Evolutionary conservation across 2,888 invertebrate genomes (phyloP), one percentile per base, ranked within the genome.

Genomic region (Melitaea athalia): DNA sequence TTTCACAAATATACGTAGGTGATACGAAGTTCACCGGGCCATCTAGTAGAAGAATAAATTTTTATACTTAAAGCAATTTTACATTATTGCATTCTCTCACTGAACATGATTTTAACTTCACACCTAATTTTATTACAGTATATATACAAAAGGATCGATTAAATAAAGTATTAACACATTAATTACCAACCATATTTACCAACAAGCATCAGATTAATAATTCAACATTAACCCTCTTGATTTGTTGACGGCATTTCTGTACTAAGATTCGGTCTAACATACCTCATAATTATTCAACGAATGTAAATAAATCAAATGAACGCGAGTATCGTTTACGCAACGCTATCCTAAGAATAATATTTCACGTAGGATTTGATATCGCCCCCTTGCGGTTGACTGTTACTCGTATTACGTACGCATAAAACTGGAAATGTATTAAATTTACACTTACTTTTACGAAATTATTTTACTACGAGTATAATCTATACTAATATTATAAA

Each of bases 361-460:
- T 68, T 72, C 72, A 70, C 70, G 65, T 24, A 72, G 70, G 65
- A 68, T 68, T 72, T 61, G 61, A 72, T 66, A 68, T 66, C 55
- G 64, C 53, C 68, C 70, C 72, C 68, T 72, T 72, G 72, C 72
- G 72, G 72, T 65, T n/a, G 62, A 43, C 17, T 43, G 45, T 61
- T 63, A 64, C 61, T 65, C 61, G 61, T 33, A 49, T 70, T 70
- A 72, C 68, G 60, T 65, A 53, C 17, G 49, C n/a, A 45, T 45
- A 12, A 42, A 45, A 60, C 38, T 42, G 15, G 57, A 57, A 57
- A 57, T 57, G 38, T 57, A 57, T 52, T 52, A 24, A 52, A n/a
- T 52, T 0, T 38, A 38, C 38, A 38, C 45, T 45, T 11, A 45
- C 45, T 45, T 11, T 45, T 38, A 38, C 38, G 4, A 38, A 38